Base-by-base conservation (phyloP, 2,113 vertebrate species). In the Microcebus ravelobensis region DNA sequence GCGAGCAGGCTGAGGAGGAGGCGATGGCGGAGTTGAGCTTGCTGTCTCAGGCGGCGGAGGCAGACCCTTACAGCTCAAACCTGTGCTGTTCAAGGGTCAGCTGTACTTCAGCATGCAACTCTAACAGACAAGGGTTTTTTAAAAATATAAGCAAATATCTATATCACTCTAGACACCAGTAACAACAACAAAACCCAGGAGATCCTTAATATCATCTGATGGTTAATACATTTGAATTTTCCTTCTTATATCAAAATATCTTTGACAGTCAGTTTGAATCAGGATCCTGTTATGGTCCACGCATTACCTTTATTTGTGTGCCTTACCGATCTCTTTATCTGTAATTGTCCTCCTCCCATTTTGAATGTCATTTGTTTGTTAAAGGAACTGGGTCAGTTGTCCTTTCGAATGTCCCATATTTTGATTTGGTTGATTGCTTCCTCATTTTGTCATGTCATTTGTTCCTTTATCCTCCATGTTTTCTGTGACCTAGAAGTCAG, bases 311-410 rank as follows among this genome's bases (percentile, higher is more conserved):
- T 83, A 61, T 5, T 73, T 89, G 14, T 70, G 4, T 11, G 13
- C 61, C 76, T 88, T 25, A 13, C 27, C 29, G 55, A 23, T 88
- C 50, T 76, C 92, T 74, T 68, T 65, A 76, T 39, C 77, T 87
- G 13, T n/a, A 63, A 8, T 45, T 50, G 50, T 34, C 27, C 15
- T 13, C 31, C 63, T 36, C 27, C n/a, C 31, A 50, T 45, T 71
- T 57, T 80, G 50, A 87, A 36, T 68, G 55, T 27, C 85, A 61
- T 90, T 88, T 89, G 61, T 82, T 73, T 95, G 57, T 85, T 94
- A 36, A 91, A 92, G 85, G 87, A 95, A 68, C 63, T 83, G 73
- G 87, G 48, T 90, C 77, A 85, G 13, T 36, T 79, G 55, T 88
- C 48, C 50, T 68, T 8, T 77, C 45, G 65, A 88, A 84, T 52